Evolutionary conservation across 2,797 vertebrate genomes (phyloP).

Genomic region (Sylvilagus floridanus): DNA sequence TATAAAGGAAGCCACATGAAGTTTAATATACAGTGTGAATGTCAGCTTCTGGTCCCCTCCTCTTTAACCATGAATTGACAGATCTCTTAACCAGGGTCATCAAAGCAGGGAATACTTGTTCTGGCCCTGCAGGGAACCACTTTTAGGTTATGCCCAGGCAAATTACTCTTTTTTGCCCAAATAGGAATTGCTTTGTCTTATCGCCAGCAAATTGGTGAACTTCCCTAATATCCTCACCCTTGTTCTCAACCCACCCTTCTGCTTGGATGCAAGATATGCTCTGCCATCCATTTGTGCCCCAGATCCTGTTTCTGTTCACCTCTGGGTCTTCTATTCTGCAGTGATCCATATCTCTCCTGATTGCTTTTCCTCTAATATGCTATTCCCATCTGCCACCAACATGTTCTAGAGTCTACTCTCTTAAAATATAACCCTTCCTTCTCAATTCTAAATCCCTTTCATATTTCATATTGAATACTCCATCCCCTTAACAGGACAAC

Average conservation of each 20-base stretch:
- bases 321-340: background rate
- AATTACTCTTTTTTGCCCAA: background rate
- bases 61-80: background rate
- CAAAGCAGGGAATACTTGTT: background rate
- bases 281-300: background rate
- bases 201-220: background rate
- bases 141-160: background rate
- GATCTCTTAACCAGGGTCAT: background rate
- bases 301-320: background rate
- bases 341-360: background rate
- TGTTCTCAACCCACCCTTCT: background rate
- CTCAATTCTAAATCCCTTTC: background rate
- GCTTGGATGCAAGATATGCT: background rate
- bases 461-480: background rate
- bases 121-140: background rate
- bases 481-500: background rate
- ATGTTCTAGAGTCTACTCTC: background rate
- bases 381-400: background rate
- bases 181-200: background rate
- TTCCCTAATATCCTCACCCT: background rate
- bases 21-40: constrained; percentile 24
- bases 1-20: constrained; percentile 32
- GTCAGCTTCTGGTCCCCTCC: background rate
- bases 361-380: background rate
- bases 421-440: background rate